These are phyloP conservation scores for Willisornis vidua DNA, from an alignment of 2,113 vertebrate species.

Conservation along the genomic window DNA sequence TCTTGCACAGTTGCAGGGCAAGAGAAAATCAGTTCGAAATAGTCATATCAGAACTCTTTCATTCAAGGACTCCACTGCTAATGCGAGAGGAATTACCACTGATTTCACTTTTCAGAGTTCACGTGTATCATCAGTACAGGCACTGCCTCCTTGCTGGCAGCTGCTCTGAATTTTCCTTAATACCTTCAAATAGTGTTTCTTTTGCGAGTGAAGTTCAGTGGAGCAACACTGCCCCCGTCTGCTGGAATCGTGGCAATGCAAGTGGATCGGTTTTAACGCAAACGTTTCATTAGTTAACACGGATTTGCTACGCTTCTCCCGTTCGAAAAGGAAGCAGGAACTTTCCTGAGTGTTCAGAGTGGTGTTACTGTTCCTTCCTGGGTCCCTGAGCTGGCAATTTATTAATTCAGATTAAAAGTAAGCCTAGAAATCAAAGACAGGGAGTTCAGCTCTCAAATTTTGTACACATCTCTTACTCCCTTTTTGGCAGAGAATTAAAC, in stretches of 20 bases:
- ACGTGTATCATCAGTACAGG: background rate
- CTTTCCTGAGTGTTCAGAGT: background rate
- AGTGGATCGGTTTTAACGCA: too few species aligned
- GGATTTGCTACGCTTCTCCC: background rate
- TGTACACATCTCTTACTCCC: background rate
- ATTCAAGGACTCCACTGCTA: background rate
- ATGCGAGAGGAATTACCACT: background rate
- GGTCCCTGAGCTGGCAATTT: background rate
- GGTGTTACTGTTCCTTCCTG: background rate
- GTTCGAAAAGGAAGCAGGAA: background rate
- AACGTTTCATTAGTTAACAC: background rate
- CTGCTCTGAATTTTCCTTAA: background rate
- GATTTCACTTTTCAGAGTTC: background rate
- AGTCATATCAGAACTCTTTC: background rate
- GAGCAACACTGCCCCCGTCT: slow-evolving; percentile 5
- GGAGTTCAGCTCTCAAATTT: background rate
- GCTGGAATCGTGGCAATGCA: background rate
- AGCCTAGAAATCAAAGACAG: background rate
- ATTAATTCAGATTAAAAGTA: background rate
- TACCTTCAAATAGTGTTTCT: background rate
- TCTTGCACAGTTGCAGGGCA: fast-evolving
- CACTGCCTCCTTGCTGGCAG: background rate
- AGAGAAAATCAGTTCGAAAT: background rate
- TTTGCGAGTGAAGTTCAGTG: background rate
- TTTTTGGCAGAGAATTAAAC: background rate